A percentile compares a stretch with the other conserved stretches of the same genome.
These are phyloP conservation scores for Rhinichthys osculus DNA, from an alignment of 2,797 vertebrate genomes.

Conservation along the genomic window DNA sequence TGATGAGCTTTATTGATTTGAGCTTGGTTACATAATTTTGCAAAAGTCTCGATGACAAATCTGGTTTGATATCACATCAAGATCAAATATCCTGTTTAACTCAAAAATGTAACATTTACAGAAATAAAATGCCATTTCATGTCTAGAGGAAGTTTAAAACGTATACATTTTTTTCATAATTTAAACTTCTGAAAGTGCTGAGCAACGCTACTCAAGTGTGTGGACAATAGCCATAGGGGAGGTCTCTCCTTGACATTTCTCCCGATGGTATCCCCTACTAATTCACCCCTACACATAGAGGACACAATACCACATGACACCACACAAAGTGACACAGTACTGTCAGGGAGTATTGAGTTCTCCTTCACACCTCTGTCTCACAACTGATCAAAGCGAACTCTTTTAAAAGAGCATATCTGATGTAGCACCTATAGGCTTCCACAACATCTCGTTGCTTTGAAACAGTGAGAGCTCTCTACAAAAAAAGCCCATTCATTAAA, in stretches of 20 bases:
- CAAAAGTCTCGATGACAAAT: slow-evolving; percentile 2
- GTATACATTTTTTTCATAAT: no score
- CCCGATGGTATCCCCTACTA: slow-evolving; percentile 27
- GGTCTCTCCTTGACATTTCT: slow-evolving; percentile 31
- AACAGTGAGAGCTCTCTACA: slow-evolving; percentile 22
- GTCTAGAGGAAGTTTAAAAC: background rate
- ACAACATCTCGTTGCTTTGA: slow-evolving; percentile 18
- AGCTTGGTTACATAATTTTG: slow-evolving; percentile 23
- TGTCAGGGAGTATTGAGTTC: slow-evolving; percentile 20
- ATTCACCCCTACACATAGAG: slow-evolving; percentile 43
- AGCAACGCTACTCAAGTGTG: slow-evolving; percentile 55
- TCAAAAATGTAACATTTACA: background rate
- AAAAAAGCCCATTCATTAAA: slow-evolving; percentile 44
- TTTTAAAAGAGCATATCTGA: slow-evolving; percentile 21
- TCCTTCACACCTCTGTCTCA: slow-evolving; percentile 35
- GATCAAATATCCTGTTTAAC: no score
- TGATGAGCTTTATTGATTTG: slow-evolving; percentile 11
- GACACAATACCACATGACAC: slow-evolving; percentile 18
- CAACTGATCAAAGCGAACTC: slow-evolving; percentile 3
- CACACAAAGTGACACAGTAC: slow-evolving; percentile 27
- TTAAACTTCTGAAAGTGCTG: slow-evolving; percentile 12
- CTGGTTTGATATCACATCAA: background rate
- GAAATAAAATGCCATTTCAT: background rate
- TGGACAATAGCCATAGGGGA: slow-evolving; percentile 40
- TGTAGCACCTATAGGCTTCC: slow-evolving; percentile 28